Evolutionary conservation across 2,113 vertebrate genomes (phyloP), one percentile per base, ranked within the genome.

Genomic region (Thymallus thymallus): DNA sequence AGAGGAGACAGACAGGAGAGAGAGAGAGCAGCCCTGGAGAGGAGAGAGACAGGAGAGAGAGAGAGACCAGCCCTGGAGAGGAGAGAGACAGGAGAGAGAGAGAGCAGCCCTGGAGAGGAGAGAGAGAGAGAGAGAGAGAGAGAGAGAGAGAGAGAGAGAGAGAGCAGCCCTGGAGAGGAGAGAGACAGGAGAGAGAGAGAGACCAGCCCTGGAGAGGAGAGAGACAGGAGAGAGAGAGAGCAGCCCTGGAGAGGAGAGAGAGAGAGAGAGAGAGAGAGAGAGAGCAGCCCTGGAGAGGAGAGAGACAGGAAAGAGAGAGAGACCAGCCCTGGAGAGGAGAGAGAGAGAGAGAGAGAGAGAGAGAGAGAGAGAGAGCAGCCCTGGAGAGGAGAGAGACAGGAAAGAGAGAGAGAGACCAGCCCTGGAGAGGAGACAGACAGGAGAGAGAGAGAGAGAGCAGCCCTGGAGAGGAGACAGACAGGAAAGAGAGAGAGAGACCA

Each of bases 231-330:
- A 30, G 30, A 32, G 30, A 32, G 30, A 5, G 30, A 30, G 4
- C 30, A 30, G 30, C 30, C 4, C 30, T 30, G 30, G 0, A 30
- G 67, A 68, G 6, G 67, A 68, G 6, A 75, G 1, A 77, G 61
- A 62, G 23, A 30, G 20, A n/a, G n/a, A n/a, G n/a, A n/a, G n/a
- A n/a, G 6, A 7, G 32, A 35, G 32, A 35, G 32, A 99, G 32
- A 32, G 32, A 35, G 0, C 5, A 35, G 1, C 32, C 32, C 32
- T 35, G 32, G 1, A 6, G 32, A 35, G 5, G 86, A 74, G 2
- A 45, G 24, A 14, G 13, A 35, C 30, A 30, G 30, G 30, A 30
- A 2, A 26, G 26, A 26, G 30, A 30, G 30, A 30, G 30, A 30
- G 30, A 30, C 30, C 30, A 30, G 23, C 46, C 5, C 30, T 30